Evolutionary conservation across 2,797 vertebrate genomes (phyloP).

Genomic region (Podarcis lilfordi): DNA sequence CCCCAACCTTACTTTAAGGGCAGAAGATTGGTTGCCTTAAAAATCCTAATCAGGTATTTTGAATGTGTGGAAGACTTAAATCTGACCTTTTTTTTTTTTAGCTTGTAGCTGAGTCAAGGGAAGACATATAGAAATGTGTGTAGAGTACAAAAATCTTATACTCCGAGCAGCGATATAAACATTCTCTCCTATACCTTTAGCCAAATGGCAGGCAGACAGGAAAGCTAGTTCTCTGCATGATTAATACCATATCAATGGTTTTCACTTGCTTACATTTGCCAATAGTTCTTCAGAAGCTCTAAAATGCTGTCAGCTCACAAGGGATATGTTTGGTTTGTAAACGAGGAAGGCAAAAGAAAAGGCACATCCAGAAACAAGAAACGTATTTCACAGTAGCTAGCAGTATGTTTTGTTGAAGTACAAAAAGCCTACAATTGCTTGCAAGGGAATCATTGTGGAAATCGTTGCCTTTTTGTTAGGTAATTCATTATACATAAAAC

Average conservation of each 20-base stretch:
- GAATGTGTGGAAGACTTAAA: neutral
- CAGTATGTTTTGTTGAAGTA: neutral
- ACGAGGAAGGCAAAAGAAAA: neutral
- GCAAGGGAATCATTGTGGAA: neutral
- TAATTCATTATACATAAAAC: neutral
- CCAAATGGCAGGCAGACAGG: neutral
- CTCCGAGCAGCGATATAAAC: neutral
- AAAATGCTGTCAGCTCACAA: neutral
- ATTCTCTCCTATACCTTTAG: neutral
- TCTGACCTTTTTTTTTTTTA: neutral
- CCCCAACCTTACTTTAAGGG: too few relatives aligned
- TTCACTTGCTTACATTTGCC: neutral
- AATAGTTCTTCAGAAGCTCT: neutral
- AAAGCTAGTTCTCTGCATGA: neutral
- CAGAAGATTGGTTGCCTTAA: too few relatives aligned
- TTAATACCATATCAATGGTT: neutral
- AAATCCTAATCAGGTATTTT: neutral
- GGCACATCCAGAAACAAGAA: neutral
- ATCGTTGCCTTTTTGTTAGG: neutral
- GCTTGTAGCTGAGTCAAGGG: neutral
- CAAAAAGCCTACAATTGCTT: neutral
- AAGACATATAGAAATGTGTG: neutral
- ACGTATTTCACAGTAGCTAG: neutral
- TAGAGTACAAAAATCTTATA: neutral
- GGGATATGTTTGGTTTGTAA: constrained; percentile 8